These are phyloP conservation scores for Phylloscopus trochiloides DNA, from an alignment of 2,113 vertebrate genomes.

Conservation along the genomic window DNA sequence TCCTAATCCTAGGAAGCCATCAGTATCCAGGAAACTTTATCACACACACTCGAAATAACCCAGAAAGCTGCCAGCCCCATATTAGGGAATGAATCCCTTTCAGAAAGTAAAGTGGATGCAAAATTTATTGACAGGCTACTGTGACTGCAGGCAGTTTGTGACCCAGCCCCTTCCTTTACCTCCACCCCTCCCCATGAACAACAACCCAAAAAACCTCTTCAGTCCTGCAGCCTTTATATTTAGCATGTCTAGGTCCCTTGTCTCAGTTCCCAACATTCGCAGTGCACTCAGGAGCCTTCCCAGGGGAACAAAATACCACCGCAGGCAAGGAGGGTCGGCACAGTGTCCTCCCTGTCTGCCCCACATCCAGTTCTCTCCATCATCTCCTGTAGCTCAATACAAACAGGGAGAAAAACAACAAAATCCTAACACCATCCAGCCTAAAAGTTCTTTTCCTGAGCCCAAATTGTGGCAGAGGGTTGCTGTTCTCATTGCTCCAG, in stretches of 20 bases:
- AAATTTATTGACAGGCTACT: constrained; percentile 85
- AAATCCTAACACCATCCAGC: not conserved
- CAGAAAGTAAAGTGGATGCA: constrained; percentile 82
- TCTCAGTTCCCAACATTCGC: not conserved
- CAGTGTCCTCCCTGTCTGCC: not conserved
- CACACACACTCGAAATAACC: constrained; percentile 95
- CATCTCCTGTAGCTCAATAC: not conserved
- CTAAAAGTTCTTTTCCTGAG: not conserved
- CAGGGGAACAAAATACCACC: not conserved
- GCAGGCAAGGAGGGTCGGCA: not conserved
- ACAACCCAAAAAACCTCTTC: not conserved
- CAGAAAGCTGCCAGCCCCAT: constrained; percentile 90
- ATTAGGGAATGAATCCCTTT: constrained; percentile 90
- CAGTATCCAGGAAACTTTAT: constrained; percentile 87
- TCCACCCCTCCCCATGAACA: not conserved
- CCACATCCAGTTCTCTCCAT: not conserved
- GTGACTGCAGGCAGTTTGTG: constrained; percentile 69
- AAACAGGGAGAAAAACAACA: not conserved
- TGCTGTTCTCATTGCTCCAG: not conserved
- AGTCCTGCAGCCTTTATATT: constrained; percentile 38
- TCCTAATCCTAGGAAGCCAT: constrained; percentile 64
- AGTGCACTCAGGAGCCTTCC: fast-evolving
- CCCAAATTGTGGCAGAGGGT: not conserved
- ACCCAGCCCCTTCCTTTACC: constrained; percentile 49
- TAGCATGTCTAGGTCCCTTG: constrained; percentile 8